Conservation (phyloP, 2,797 vertebrate species). For the Trachurus trachurus region DNA sequence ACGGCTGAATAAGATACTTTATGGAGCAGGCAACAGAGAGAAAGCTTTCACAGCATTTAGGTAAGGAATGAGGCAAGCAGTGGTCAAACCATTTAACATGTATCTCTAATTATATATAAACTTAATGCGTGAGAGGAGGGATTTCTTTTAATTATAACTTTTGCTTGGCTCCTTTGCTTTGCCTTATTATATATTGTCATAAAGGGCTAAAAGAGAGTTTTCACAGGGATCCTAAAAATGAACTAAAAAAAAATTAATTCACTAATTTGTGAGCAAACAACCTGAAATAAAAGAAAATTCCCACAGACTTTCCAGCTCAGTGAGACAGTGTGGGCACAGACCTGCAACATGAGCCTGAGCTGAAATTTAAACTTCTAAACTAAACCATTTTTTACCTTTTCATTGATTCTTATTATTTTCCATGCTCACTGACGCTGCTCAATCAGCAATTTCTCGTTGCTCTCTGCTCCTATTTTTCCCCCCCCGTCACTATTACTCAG, state of each 20-base stretch:
- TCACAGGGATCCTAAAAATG: constrained; percentile 27
- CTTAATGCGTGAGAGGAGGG: constrained; percentile 10
- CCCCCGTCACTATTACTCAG: constrained; percentile 37
- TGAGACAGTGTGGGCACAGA: not conserved
- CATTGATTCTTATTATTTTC: constrained; percentile 17
- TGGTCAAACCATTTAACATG: constrained; percentile 32
- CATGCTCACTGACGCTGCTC: constrained; percentile 38
- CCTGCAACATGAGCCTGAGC: not conserved
- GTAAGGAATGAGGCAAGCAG: constrained; percentile 37
- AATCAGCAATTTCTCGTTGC: constrained; percentile 56
- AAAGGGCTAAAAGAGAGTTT: constrained; percentile 32
- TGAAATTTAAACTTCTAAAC: not conserved
- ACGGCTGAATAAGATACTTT: constrained; percentile 57
- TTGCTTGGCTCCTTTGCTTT: constrained; percentile 15
- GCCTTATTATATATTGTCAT: constrained; percentile 25
- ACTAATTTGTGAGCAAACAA: constrained; percentile 21
- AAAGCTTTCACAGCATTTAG: constrained; percentile 38
- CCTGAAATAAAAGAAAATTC: constrained; percentile 28
- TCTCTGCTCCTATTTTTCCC: constrained; percentile 31
- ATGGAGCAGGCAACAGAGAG: constrained; percentile 30
- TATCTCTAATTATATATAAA: constrained; percentile 23
- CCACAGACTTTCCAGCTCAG: not conserved
- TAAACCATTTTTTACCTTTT: not conserved
- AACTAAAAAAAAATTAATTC: not conserved
- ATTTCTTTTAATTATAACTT: constrained; percentile 18